A percentile compares a stretch with the other conserved stretches of the same genome.
Conservation (phyloP, 2,888 invertebrate species). For the Athalia cordata region DNA sequence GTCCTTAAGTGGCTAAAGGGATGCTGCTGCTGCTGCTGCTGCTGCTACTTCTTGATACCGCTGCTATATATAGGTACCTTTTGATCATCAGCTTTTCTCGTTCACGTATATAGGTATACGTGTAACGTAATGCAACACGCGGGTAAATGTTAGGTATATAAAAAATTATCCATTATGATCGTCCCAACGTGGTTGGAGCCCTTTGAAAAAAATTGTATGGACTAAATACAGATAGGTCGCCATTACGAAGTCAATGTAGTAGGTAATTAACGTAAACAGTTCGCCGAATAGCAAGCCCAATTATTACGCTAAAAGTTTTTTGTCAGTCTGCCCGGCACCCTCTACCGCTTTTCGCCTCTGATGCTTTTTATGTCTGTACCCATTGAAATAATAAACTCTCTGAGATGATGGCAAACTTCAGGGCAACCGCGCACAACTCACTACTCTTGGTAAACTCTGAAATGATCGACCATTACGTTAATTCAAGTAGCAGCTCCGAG, state of each 20-base stretch:
- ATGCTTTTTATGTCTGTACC: neutral
- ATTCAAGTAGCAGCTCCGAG: conserved; percentile 1
- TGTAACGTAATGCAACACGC: neutral
- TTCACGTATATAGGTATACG: neutral
- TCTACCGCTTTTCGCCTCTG: too few species aligned
- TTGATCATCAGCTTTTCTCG: neutral
- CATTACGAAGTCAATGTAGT: too few species aligned
- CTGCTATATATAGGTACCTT: neutral
- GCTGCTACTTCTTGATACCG: neutral
- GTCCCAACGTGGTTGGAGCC: too few species aligned
- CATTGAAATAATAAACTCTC: conserved; percentile 14
- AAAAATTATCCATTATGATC: too few species aligned
- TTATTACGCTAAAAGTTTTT: neutral
- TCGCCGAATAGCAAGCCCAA: neutral
- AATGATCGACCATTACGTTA: conserved; percentile 28
- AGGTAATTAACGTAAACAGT: too few species aligned
- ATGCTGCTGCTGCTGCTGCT: neutral
- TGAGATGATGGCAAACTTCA: conserved; percentile 1
- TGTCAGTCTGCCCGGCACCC: too few species aligned
- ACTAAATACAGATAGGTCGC: too few species aligned
- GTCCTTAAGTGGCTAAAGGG: neutral
- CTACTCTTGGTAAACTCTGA: neutral
- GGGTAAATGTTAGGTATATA: too few species aligned
- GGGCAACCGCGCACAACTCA: neutral
- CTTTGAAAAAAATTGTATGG: too few species aligned